These are phyloP conservation scores for Oreortyx pictus DNA, from an alignment of 2,797 vertebrate species.

Conservation along the genomic window DNA sequence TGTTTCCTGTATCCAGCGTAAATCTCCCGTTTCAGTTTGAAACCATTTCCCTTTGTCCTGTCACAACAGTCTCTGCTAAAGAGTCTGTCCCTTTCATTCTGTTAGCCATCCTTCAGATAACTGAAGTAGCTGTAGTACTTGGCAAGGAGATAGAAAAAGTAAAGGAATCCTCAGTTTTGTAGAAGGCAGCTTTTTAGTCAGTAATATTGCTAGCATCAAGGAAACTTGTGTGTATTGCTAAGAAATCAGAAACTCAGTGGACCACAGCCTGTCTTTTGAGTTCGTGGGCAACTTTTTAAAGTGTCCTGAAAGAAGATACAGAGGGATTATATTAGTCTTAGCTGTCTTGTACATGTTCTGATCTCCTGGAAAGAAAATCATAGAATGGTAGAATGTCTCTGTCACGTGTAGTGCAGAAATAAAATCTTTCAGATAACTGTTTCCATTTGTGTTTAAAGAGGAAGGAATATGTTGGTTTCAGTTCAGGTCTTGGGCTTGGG, in stretches of 20 bases:
- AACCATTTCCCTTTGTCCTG: too few species aligned
- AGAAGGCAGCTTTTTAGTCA: not conserved
- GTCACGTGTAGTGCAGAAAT: too few species aligned
- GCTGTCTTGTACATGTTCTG: not conserved
- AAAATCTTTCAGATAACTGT: not conserved
- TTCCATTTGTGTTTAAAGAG: not conserved
- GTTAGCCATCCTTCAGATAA: too few species aligned
- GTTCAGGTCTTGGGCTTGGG: not conserved
- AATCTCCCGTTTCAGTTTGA: too few species aligned
- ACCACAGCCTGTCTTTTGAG: not conserved
- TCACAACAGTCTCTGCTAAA: too few species aligned
- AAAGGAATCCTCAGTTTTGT: not conserved
- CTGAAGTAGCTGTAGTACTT: not conserved
- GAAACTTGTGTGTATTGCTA: not conserved
- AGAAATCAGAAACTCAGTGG: not conserved
- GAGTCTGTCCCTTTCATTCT: too few species aligned
- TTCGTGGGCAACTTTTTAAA: not conserved
- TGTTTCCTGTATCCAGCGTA: too few species aligned
- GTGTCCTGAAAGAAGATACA: not conserved
- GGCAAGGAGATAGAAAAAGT: rapidly evolving
- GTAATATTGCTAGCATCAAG: not conserved
- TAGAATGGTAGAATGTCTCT: too few species aligned
- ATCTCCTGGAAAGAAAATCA: not conserved
- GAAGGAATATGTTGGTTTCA: not conserved
- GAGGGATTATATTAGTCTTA: too few species aligned